Base-by-base conservation (phyloP, 2,888 invertebrate genomes). In the Apodemia duryi region DNA sequence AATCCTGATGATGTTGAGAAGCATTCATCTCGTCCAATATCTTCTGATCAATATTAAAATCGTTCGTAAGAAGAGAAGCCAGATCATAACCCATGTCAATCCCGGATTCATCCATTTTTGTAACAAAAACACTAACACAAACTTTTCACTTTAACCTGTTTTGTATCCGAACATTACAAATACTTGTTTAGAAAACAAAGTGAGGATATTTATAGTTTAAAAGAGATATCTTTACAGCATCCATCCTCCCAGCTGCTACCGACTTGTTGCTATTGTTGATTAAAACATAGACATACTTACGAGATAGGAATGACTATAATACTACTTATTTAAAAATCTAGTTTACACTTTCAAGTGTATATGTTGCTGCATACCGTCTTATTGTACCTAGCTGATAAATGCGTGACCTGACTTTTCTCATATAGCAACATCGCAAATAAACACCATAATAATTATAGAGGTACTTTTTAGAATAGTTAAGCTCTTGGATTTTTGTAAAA, bases 31-130 rank as follows among this genome's bases (percentile, higher is more conserved):
- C 93, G 72, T 93, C 92, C 74, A 93, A 86, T 71, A 89, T 89
- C 82, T 85, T 91, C 77, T 89, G 89, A 75, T 93, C 92, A 73
- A 85, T 82, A 76, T 85, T 92, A 74, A 88, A 90, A 81, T 93
- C 93, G 77, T 93, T 93, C 71, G 91, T 86, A 71, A 93, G 86
- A 73, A 93, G 88, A 71, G 93, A 92, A 68, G 93, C 93, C 76
- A 94, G 91, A 88, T 94, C 94, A 77, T 93, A 94, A 69, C 92
- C 94, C 92, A 94, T 93, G 77, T 94, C 94, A 74, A 94, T 93
- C 72, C 94, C 94, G 75, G 94, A 94, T 82, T 94, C 94, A 84
- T 94, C 93, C 94, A 94, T 94, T 80, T 82, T 88, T 74, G 68
- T 60, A 78, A 77, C 76, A 77, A 73, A 76, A 79, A 76, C 86